phyloP scores from a whole-genome alignment of 1,140 invertebrate species.

The Drosophila tsacasi region DNA sequence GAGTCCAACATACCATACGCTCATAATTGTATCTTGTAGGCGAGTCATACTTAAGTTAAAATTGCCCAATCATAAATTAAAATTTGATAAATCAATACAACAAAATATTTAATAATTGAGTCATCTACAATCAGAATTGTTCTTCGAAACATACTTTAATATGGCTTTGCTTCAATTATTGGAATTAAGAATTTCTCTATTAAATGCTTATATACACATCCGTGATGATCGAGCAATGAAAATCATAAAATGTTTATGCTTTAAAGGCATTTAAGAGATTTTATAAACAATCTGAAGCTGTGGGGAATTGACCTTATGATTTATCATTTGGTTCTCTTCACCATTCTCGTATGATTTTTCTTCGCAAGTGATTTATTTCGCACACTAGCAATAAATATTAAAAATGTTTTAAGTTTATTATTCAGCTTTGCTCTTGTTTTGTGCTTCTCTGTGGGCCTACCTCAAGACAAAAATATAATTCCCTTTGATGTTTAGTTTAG shows the following conservation, averaged over 20 bases:
- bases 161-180: neutral
- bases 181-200: neutral
- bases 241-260: constrained; percentile 10
- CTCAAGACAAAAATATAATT: constrained; percentile 29
- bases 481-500: constrained; percentile 46
- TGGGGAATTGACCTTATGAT: constrained; percentile 24
- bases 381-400: constrained; percentile 43
- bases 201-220: constrained; percentile 14
- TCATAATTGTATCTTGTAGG: constrained; percentile 1
- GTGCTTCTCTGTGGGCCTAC: constrained; percentile 13
- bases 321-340: constrained; percentile 39
- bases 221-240: constrained; percentile 7
- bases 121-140: neutral
- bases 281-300: constrained; percentile 26
- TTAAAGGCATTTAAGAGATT: constrained; percentile 24
- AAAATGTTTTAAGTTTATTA: constrained; percentile 39
- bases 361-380: constrained; percentile 37
- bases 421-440: neutral
- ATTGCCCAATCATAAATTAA: neutral
- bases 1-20: neutral
- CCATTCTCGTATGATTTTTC: constrained; percentile 10
- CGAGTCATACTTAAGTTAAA: neutral
- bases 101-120: neutral
- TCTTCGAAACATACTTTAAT: neutral
- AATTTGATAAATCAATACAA: neutral